Base-by-base conservation (phyloP, 2,113 vertebrate genomes). In the Excalfactoria chinensis region DNA sequence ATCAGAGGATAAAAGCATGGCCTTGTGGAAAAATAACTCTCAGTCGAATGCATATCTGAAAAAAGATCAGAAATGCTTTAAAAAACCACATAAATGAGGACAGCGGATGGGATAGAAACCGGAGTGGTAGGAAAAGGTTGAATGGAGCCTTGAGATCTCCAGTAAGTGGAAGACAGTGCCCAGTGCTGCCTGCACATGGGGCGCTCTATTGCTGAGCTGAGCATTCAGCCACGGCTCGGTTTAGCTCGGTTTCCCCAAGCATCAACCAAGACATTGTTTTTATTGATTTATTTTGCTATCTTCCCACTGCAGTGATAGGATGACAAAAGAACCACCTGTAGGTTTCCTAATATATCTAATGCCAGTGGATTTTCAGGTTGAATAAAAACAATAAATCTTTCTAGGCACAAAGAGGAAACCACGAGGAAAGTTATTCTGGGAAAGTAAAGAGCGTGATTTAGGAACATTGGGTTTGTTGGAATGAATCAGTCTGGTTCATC, bases 261-360 rank as follows among this genome's bases (percentile, higher is more conserved):
- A 94, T 89, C 91, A 92, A 62, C 93, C 78, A 80, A 89, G 87
- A 94, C 87, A 85, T 87, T 94, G 94, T 89, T 92, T 94, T 93
- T 93, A 96, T 96, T 95, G 96, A 96, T 96, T 96, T 95, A 95
- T 96, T 96, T 92, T 95, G 91, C 96, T 95, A 94, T 94, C 95
- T 96, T 92, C 91, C 93, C 68, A 64, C 78, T 94, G 93, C 93
- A 96, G 95, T 74, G 94, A 83, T 93, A 91, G 93, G 75, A 92
- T 89, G 94, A 96, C 95, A 91, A 95, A 96, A 89, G 86, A 95
- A 93, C 89, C 93, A 96, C 95, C 91, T 96, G 89, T 95, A 89
- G 94, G 93, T 91, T 89, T 93, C 94, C 89, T 94, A 96, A 96
- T 96, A 96, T 74, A 93, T 94, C 94, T 96, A 95, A 96, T 96